Conservation (phyloP, 2,888 invertebrate species). For the Metallyticus violacea region DNA sequence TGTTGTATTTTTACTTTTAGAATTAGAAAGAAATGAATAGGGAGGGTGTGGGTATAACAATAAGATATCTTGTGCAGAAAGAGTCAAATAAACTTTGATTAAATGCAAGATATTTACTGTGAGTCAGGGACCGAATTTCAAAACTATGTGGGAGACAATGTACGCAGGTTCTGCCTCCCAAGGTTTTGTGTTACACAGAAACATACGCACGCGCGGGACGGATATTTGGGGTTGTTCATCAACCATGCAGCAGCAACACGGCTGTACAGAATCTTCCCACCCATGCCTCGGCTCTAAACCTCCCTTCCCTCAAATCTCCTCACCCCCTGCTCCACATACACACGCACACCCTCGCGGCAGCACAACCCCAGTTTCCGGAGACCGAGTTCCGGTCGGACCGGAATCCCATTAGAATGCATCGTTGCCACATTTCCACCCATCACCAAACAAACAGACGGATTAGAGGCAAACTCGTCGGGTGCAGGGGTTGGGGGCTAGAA, state of each 20-base stretch:
- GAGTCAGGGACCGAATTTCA: too few species aligned
- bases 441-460: constrained; percentile 25
- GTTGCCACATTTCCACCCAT: constrained; percentile 32
- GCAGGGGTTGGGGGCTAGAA: background rate
- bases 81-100: too few species aligned
- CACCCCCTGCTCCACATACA: background rate
- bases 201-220: background rate
- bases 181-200: background rate
- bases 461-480: constrained; percentile 1
- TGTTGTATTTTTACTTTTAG: too few species aligned
- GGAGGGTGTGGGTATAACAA: too few species aligned
- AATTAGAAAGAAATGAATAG: too few species aligned
- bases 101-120: too few species aligned
- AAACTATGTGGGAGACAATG: background rate
- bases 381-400: constrained; percentile 27
- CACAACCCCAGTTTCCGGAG: constrained; percentile 29
- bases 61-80: too few species aligned
- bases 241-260: background rate
- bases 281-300: too few species aligned
- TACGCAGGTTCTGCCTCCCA: background rate
- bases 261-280: background rate
- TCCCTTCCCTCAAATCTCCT: background rate
- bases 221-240: background rate
- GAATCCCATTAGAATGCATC: constrained; percentile 33
- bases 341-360: background rate